Base-by-base conservation (phyloP, 2,888 invertebrate genomes). In the Trichopoda pennipes region DNA sequence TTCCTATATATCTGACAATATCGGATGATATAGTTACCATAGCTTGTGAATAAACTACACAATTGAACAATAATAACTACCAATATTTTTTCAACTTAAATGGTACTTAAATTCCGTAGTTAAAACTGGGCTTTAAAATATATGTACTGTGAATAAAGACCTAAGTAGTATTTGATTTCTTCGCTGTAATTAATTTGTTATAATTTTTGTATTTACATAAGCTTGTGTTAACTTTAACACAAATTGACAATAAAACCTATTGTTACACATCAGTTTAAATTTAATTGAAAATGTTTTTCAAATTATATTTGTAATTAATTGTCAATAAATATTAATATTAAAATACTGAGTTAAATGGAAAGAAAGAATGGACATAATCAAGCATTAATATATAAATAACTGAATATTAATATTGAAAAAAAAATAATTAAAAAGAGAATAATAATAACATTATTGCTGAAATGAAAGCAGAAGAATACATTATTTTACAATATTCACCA, bases 271-370 rank as follows among this genome's bases (percentile, higher is more conserved):
- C 61, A 73, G 32, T 64, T 42, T 23, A 35, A 64, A 74, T 74
- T 64, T 44, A 64, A 55, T 63, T 74, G 55, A 44, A 7, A 14
- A 19, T 73, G 44, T n/a, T 47, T 55, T 32, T 21, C 19, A 56
- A 63, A 61, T 74, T 63, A 63, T 35, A 44, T 73, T 73, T 69
- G 6, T 55, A 64, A 74, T 66, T 68, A 51, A 68, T 51, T 68
- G 42, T 75, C 75, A 68, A 51, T 55, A 56, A 42, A 14, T 23
- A 55, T 73, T 61, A 63, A 53, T n/a, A 63, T 73, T n/a, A 44
- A 19, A 73, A 61, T 23, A 63, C 55, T 35, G 44, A 38, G 3
- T n/a, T 12, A 56, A 53, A 63, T 23, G 1, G 42, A 72, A 73
- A n/a, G 8, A 12, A 44, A 9, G 6, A 64, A 60, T 21, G 32